Conservation (phyloP, 2,888 invertebrate genomes). For the Netelia melanura region DNA sequence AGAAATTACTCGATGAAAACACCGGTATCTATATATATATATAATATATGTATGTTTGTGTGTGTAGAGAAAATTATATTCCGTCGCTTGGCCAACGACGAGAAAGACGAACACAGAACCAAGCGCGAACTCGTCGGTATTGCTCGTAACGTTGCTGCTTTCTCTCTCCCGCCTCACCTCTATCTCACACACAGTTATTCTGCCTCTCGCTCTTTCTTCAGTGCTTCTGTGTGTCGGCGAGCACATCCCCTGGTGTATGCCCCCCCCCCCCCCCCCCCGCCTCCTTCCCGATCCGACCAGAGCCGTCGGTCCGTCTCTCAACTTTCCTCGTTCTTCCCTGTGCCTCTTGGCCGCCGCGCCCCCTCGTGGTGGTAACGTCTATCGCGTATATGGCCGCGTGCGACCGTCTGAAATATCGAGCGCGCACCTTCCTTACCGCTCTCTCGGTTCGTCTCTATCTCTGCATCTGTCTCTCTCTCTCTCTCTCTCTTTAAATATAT, state of each 20-base stretch:
- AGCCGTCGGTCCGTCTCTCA: slow-evolving; percentile 61
- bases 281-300: slow-evolving; percentile 66
- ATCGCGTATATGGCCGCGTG: slow-evolving; percentile 70
- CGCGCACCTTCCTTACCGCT: slow-evolving; percentile 65
- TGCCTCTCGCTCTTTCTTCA: slow-evolving; percentile 39
- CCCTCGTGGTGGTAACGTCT: slow-evolving; percentile 51
- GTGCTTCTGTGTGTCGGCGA: slow-evolving; percentile 45
- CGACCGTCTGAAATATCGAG: slow-evolving; percentile 80
- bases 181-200: slow-evolving; percentile 1
- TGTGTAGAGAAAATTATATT: slow-evolving; percentile 9
- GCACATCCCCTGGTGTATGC: slow-evolving; percentile 65
- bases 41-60: background rate
- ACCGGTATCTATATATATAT: too few relatives aligned
- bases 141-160: slow-evolving; percentile 68
- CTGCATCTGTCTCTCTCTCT: too few relatives aligned
- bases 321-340: slow-evolving; percentile 57
- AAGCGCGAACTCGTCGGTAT: slow-evolving; percentile 68
- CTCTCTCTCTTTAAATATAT: background rate
- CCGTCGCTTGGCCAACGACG: slow-evolving; percentile 63
- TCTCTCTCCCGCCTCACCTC: slow-evolving; percentile 53
- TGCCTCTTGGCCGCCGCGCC: slow-evolving; percentile 61
- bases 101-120: slow-evolving; percentile 77
- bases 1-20: slow-evolving; percentile 72
- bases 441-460: slow-evolving; percentile 23
- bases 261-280: slow-evolving; percentile 28